phyloP scores from a whole-genome alignment of 2,888 invertebrate species.

The Archips xylosteana region DNA sequence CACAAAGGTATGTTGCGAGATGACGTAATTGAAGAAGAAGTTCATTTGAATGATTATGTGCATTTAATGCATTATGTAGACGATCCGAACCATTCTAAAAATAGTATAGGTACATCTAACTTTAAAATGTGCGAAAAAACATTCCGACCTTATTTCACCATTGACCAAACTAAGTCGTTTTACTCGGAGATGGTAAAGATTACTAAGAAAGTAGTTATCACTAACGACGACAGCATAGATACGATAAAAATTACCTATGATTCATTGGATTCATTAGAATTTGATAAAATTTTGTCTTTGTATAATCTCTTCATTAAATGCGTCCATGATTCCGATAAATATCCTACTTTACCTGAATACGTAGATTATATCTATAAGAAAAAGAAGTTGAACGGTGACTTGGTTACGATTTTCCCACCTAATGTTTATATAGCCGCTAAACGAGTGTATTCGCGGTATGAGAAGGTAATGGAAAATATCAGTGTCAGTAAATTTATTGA shows the following conservation, averaged over 20 bases:
- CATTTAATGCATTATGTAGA: slow-evolving; percentile 48
- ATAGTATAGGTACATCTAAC: not conserved
- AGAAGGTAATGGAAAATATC: slow-evolving; percentile 20
- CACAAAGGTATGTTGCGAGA: slow-evolving; percentile 52
- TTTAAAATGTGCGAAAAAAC: slow-evolving; percentile 50
- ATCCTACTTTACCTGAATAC: slow-evolving; percentile 43
- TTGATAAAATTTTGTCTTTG: slow-evolving; percentile 46
- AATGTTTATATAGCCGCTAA: slow-evolving; percentile 27
- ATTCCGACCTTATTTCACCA: slow-evolving; percentile 51
- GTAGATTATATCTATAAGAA: slow-evolving; percentile 43
- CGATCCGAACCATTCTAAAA: slow-evolving; percentile 18
- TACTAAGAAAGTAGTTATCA: slow-evolving; percentile 48
- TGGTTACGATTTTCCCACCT: slow-evolving; percentile 45
- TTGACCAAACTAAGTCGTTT: slow-evolving; percentile 52
- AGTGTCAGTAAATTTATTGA: not conserved
- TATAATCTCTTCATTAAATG: slow-evolving; percentile 46
- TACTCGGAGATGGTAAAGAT: slow-evolving; percentile 49
- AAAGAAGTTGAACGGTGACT: slow-evolving; percentile 41
- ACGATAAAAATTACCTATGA: slow-evolving; percentile 46
- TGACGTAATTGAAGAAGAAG: slow-evolving; percentile 45
- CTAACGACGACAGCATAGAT: slow-evolving; percentile 38
- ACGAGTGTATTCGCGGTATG: slow-evolving; percentile 38
- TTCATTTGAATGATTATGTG: slow-evolving; percentile 53
- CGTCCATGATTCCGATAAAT: slow-evolving; percentile 39
- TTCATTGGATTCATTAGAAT: slow-evolving; percentile 46